phyloP scores from a whole-genome alignment of 2,797 vertebrate species.

The Sebastes itinus region DNA sequence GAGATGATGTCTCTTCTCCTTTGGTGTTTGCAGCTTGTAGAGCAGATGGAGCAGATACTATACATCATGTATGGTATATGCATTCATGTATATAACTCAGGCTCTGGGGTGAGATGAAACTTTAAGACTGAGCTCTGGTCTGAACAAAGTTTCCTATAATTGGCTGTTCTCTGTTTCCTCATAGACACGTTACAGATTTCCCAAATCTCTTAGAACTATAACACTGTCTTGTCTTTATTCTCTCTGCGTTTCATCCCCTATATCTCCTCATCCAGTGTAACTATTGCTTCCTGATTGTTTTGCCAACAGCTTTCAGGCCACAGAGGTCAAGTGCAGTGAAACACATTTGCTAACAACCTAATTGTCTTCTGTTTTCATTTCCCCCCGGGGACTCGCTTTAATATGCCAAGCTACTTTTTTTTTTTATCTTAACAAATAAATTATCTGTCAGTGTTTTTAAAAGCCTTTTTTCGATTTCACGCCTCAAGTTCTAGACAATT shows the following conservation, averaged over 20 bases:
- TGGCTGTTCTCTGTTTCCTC: background rate
- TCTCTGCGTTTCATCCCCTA: background rate
- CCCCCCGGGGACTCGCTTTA: slow-evolving; percentile 24
- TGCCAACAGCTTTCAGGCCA: slow-evolving; percentile 26
- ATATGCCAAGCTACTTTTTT: slow-evolving; percentile 52
- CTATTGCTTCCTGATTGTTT: slow-evolving; percentile 30
- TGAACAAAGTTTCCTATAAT: background rate
- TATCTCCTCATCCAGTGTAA: background rate
- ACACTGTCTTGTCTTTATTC: background rate
- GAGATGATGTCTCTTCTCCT: background rate
- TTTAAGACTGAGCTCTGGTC: background rate
- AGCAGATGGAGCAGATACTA: background rate
- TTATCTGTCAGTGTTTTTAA: slow-evolving; percentile 60
- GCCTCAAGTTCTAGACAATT: slow-evolving; percentile 65
- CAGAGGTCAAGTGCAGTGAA: slow-evolving; percentile 55
- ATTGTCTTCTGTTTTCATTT: slow-evolving; percentile 50
- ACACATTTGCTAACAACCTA: slow-evolving; percentile 56
- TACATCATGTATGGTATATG: background rate
- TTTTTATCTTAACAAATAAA: slow-evolving; percentile 64
- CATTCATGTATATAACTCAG: background rate
- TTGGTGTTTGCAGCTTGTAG: background rate
- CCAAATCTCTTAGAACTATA: background rate
- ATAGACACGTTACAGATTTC: background rate
- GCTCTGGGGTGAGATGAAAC: background rate
- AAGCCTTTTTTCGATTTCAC: slow-evolving; percentile 68